Evolutionary conservation across 2,113 vertebrate species (phyloP).

Genomic region (Sardina pilchardus): DNA sequence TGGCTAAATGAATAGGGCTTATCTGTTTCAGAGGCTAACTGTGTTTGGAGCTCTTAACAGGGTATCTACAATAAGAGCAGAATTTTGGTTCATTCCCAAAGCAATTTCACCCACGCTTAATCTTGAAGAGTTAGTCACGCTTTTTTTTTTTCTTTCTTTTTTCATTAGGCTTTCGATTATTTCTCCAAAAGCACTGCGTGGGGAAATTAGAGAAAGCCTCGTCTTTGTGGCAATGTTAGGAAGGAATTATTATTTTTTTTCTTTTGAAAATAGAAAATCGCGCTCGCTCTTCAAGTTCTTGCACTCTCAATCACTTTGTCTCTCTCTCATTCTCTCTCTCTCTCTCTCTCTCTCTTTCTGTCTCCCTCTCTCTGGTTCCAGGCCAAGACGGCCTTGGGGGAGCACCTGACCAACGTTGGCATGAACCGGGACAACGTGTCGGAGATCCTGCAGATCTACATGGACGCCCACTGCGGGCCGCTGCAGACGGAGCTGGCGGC

Average conservation of each 20-base stretch:
- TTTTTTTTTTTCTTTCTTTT: conserved; percentile 30
- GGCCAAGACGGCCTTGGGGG: conserved; percentile 89
- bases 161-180: conserved; percentile 29
- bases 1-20: conserved; percentile 41
- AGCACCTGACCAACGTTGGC: conserved; percentile 85
- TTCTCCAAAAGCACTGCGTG: conserved; percentile 26
- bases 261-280: not conserved
- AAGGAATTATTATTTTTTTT: conserved; percentile 20
- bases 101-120: conserved; percentile 43
- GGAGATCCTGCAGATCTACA: conserved; percentile 92
- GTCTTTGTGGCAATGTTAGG: conserved; percentile 9
- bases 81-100: conserved; percentile 40
- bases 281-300: not conserved
- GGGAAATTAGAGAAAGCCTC: conserved; percentile 9
- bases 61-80: conserved; percentile 32
- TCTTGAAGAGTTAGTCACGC: conserved; percentile 39
- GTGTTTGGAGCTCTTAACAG: conserved; percentile 39
- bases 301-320: not conserved
- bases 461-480: conserved; percentile 84
- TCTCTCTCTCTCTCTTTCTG: not conserved
- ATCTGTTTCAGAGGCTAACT: conserved; percentile 41
- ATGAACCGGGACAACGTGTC: conserved; percentile 92
- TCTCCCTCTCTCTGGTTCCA: conserved; percentile 43
- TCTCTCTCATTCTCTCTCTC: not conserved
- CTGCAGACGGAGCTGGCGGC: conserved; percentile 73